Evolutionary conservation across 2,888 invertebrate species (phyloP).

Genomic region (Nomada hirtipes): DNA sequence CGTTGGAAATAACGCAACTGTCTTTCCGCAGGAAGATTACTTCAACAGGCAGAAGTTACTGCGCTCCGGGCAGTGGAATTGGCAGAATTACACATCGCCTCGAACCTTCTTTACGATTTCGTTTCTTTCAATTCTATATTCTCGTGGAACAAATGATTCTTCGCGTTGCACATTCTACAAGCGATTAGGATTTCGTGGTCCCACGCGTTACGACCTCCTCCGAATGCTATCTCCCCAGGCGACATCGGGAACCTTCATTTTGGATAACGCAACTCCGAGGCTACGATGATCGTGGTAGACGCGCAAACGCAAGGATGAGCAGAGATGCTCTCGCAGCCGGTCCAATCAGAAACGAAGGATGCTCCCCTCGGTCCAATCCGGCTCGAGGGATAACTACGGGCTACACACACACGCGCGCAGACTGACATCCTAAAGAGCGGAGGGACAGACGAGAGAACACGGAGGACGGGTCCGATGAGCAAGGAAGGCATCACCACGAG

Average conservation of each 20-base stretch:
- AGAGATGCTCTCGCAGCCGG: conserved; percentile 77
- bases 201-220: no score
- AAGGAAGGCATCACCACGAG: conserved; percentile 73
- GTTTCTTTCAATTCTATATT: not conserved
- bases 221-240: no score
- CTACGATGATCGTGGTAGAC: conserved; percentile 55
- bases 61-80: no score
- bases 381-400: conserved; percentile 76
- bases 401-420: conserved; percentile 66
- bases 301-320: conserved; percentile 82
- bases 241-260: conserved; percentile 75
- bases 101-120: no score
- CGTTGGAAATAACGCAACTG: not conserved
- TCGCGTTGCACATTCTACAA: not conserved
- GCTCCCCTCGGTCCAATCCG: conserved; percentile 81
- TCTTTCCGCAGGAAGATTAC: not conserved
- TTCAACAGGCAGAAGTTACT: not conserved
- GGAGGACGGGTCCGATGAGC: conserved; percentile 66
- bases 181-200: not conserved
- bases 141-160: not conserved
- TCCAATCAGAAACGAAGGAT: conserved; percentile 80
- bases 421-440: conserved; percentile 49
- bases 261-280: conserved; percentile 66
- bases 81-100: no score
- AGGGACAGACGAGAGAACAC: conserved; percentile 59